Evolutionary conservation across 2,888 invertebrate species (phyloP), one percentile per base, ranked within the genome.

Genomic region (Nezara viridula): DNA sequence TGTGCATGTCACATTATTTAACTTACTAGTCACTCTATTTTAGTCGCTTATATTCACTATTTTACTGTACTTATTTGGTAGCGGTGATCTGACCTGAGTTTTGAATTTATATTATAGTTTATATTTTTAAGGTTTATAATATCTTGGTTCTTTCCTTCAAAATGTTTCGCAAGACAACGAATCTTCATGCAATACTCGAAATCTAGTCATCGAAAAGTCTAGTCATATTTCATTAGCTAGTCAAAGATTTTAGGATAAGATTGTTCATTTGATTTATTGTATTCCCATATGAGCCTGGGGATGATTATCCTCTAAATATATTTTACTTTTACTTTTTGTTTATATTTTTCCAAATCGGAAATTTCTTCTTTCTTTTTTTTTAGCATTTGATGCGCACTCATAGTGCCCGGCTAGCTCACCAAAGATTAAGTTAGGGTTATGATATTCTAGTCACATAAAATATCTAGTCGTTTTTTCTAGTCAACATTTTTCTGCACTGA

Each of bases 351-450:
- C 85, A 60, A 50, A 86, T 89, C 60, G 81, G 52, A 89, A 77
- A 16, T 27, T 81, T 47, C 5, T n/a, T n/a, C n/a, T n/a, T n/a
- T n/a, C n/a, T n/a, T n/a, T n/a, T n/a, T 40, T n/a, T 60, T 77
- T 81, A 49, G 27, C 50, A 32, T 40, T 77, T 88, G 27, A 52
- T 88, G 73, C 73, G 90, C 90, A 90, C 90, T 49, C 44, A 19
- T 85, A 89, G 90, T 90, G 90, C 90, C 89, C 88, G 88, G 90
- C 90, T 90, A 90, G 90, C 89, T 86, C 73, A 87, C 90, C 90
- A 90, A 90, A 90, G 90, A 90, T 90, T 86, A 89, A 55, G 55
- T 89, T 86, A 86, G 86, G 66, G 24, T 40, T 60, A 86, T 60
- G n/a, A 40, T 44, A 77, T 49, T 89, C 81, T 88, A 88, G 88